Evolutionary conservation across 2,888 invertebrate genomes (phyloP).

Genomic region (Patella pellucida): DNA sequence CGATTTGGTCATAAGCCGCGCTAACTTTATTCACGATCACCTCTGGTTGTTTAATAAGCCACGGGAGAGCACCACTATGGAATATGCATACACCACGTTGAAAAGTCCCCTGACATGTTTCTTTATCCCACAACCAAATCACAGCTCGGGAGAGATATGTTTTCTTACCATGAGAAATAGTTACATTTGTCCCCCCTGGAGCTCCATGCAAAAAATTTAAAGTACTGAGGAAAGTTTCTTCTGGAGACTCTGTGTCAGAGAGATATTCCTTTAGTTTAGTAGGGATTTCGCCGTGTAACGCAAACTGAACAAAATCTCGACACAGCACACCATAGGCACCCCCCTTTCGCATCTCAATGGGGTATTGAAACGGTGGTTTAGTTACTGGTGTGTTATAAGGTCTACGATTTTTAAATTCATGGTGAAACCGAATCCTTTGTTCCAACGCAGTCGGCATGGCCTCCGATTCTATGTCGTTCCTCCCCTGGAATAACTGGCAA

Average conservation of each 20-base stretch:
- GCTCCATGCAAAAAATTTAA: constrained; percentile 56
- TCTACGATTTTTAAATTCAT: constrained; percentile 25
- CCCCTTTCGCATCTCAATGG: constrained; percentile 53
- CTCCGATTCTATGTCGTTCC: constrained; percentile 63
- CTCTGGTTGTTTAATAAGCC: constrained; percentile 51
- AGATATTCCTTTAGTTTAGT: constrained; percentile 59
- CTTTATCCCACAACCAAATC: constrained; percentile 44
- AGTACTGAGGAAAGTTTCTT: constrained; percentile 67
- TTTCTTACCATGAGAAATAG: constrained; percentile 40
- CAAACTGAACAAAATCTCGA: constrained; percentile 59
- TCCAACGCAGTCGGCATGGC: constrained; percentile 34
- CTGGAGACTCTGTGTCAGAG: constrained; percentile 62
- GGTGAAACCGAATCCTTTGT: constrained; percentile 30
- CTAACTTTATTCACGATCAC: constrained; percentile 66
- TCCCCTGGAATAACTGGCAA: constrained; percentile 61
- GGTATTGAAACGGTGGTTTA: constrained; percentile 39
- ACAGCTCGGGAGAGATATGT: constrained; percentile 49
- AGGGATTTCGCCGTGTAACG: constrained; percentile 45
- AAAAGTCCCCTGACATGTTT: constrained; percentile 37
- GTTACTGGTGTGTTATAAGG: constrained; percentile 33
- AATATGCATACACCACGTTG: constrained; percentile 48
- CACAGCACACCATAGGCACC: constrained; percentile 62
- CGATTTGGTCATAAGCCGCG: constrained; percentile 36
- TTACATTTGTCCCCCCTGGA: constrained; percentile 54
- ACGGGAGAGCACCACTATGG: constrained; percentile 51